These are phyloP conservation scores for Geopemphigus sp. DNA, from an alignment of 1,140 invertebrate species.

Conservation along the genomic window DNA sequence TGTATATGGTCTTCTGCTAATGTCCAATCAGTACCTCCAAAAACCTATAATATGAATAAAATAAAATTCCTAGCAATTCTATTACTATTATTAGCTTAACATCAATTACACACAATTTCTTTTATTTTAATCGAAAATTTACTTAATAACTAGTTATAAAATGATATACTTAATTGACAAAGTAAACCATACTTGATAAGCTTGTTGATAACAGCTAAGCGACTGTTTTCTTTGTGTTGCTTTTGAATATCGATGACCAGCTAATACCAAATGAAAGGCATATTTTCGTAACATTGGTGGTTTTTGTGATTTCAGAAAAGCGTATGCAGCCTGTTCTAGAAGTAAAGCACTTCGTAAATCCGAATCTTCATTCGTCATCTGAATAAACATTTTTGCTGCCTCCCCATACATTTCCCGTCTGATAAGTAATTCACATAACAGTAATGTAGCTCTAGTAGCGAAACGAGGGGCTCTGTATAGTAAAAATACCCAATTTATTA, in stretches of 20 bases:
- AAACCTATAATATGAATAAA: slow-evolving; percentile 62
- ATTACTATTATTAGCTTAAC: too few relatives aligned
- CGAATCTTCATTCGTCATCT: slow-evolving; percentile 93
- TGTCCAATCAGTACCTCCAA: slow-evolving; percentile 78
- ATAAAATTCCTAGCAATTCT: not conserved
- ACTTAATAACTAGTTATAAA: not conserved
- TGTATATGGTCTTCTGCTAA: slow-evolving; percentile 93
- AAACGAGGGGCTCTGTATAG: slow-evolving; percentile 76
- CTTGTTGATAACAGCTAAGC: slow-evolving; percentile 86
- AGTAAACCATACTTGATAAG: slow-evolving; percentile 68
- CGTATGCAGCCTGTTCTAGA: slow-evolving; percentile 92
- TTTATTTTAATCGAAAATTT: not conserved
- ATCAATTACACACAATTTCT: not conserved
- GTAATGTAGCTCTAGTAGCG: slow-evolving; percentile 82
- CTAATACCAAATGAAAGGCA: slow-evolving; percentile 94
- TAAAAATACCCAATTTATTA: slow-evolving; percentile 47
- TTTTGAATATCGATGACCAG: slow-evolving; percentile 89
- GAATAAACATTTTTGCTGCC: slow-evolving; percentile 87
- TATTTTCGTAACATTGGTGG: slow-evolving; percentile 84
- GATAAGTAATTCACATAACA: slow-evolving; percentile 84
- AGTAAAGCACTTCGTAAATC: slow-evolving; percentile 86
- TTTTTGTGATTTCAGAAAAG: slow-evolving; percentile 72
- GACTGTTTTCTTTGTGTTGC: slow-evolving; percentile 88
- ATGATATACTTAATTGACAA: not conserved
- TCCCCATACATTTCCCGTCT: slow-evolving; percentile 74